phyloP scores from a whole-genome alignment of 2,888 invertebrate species.

The Tinea trinotella region DNA sequence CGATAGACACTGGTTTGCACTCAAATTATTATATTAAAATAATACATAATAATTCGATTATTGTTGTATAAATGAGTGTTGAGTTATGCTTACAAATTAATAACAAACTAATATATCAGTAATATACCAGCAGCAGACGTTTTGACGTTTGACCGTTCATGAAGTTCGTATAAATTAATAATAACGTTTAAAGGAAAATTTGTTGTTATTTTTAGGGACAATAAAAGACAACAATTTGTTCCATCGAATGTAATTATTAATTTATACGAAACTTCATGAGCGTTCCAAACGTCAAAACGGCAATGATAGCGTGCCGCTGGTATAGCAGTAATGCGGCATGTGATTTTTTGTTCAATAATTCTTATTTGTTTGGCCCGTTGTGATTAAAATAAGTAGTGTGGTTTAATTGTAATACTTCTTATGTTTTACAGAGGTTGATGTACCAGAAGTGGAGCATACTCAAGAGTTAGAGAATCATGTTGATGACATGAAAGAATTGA shows the following conservation, averaged over 20 bases:
- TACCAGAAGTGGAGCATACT: conserved; percentile 22
- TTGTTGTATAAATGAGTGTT: conserved; percentile 1
- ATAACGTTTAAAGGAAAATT: no score
- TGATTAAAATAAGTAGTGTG: not conserved
- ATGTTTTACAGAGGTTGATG: not conserved
- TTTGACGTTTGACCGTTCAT: no score
- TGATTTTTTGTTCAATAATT: not conserved
- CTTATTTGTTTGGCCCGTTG: not conserved
- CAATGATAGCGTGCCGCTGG: no score
- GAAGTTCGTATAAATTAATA: no score
- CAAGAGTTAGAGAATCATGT: conserved; percentile 42
- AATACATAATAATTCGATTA: not conserved
- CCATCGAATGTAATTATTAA: not conserved
- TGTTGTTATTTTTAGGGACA: no score
- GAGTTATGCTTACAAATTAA: not conserved
- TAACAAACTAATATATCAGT: no score
- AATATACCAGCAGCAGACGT: no score
- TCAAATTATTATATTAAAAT: not conserved
- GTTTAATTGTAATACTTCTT: not conserved
- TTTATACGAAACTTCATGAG: no score
- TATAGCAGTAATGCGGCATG: not conserved
- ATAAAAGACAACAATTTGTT: no score
- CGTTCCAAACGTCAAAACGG: no score
- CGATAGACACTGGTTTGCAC: conserved; percentile 48
- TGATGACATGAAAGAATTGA: conserved; percentile 66